phyloP scores from a whole-genome alignment of 2,797 vertebrate genomes.

The Propithecus perrieri region DNA sequence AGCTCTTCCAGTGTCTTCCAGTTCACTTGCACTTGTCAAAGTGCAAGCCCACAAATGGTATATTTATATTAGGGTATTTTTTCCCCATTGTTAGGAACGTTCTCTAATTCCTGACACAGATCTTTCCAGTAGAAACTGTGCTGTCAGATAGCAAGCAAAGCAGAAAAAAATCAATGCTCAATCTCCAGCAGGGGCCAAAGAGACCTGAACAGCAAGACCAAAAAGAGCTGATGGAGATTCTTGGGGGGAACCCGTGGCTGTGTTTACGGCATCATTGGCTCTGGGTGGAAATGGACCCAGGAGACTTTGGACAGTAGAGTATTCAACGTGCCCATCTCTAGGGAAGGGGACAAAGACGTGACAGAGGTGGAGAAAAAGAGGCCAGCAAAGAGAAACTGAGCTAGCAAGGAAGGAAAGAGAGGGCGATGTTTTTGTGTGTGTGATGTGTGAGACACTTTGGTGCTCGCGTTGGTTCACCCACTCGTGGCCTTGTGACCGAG shows the following conservation, averaged over 20 bases:
- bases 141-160: slow-evolving; percentile 33
- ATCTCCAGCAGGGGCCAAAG: slow-evolving; percentile 62
- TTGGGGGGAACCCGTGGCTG: slow-evolving; percentile 50
- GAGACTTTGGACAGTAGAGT: not conserved
- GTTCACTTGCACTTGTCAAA: slow-evolving; percentile 76
- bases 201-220: slow-evolving; percentile 58
- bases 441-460: not conserved
- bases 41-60: slow-evolving; percentile 69
- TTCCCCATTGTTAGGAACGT: slow-evolving; percentile 9
- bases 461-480: not conserved
- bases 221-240: slow-evolving; percentile 51
- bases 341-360: not conserved
- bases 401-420: not conserved
- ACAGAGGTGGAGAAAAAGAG: not conserved
- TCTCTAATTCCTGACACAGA: slow-evolving; percentile 41
- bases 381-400: not conserved
- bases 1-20: slow-evolving; percentile 67
- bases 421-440: not conserved
- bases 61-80: slow-evolving; percentile 30
- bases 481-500: slow-evolving; percentile 19
- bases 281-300: not conserved
- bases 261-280: not conserved
- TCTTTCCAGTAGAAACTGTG: not conserved
- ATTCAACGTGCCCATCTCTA: accelerated
- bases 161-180: slow-evolving; percentile 6